Conservation (phyloP, 2,888 invertebrate genomes). For the Amphipyra tragopoginis region DNA sequence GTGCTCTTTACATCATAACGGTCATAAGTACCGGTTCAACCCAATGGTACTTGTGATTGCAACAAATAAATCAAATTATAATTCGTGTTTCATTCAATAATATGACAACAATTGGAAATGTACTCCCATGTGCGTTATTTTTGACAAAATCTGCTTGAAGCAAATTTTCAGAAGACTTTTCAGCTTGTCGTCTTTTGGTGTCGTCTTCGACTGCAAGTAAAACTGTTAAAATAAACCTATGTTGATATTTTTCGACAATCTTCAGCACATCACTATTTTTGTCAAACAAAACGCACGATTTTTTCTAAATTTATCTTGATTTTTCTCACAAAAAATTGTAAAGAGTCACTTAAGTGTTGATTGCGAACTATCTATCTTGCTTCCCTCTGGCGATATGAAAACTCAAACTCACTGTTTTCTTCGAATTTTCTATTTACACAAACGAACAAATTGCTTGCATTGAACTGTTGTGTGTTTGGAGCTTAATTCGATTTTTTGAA, state of each 20-base stretch:
- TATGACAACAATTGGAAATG: conserved; percentile 3
- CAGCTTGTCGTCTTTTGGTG: conserved; percentile 15
- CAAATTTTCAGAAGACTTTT: background rate
- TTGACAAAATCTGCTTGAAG: conserved; percentile 30
- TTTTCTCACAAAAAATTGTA: conserved; percentile 57
- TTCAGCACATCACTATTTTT: conserved; percentile 25
- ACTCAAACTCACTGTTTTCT: conserved; percentile 72
- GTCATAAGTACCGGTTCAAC: conserved; percentile 29
- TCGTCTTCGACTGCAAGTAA: conserved; percentile 26
- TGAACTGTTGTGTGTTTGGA: conserved; percentile 75
- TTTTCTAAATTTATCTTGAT: conserved; percentile 28
- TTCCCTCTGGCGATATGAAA: conserved; percentile 72
- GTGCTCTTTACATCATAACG: conserved; percentile 72
- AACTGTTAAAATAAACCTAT: background rate
- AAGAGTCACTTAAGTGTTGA: conserved; percentile 75
- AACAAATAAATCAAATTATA: conserved; percentile 1
- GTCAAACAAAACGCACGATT: conserved; percentile 48
- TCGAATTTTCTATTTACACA: conserved; percentile 70
- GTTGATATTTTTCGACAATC: background rate
- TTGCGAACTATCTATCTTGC: conserved; percentile 79
- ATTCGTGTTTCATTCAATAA: conserved; percentile 13
- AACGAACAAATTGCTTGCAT: conserved; percentile 79
- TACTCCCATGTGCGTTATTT: conserved; percentile 42
- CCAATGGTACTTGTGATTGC: conserved; percentile 33
- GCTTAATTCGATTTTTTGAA: conserved; percentile 64